Conservation (phyloP, 2,888 invertebrate genomes). For the Serripes groenlandicus region DNA sequence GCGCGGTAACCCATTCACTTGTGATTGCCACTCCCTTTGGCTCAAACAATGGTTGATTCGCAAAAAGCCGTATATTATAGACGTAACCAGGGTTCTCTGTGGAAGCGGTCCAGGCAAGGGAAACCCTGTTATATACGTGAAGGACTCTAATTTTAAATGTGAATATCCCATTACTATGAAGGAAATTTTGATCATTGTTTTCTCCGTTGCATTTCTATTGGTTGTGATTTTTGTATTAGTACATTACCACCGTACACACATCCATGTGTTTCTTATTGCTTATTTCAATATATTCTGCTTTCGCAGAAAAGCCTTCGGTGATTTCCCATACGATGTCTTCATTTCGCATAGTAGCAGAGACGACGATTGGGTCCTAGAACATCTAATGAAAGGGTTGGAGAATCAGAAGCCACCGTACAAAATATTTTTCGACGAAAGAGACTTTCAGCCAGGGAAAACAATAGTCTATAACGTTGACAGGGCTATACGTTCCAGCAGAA, state of each 20-base stretch:
- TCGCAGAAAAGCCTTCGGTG: constrained; percentile 6
- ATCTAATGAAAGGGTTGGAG: constrained; percentile 20
- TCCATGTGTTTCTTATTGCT: constrained; percentile 44
- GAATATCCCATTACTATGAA: neutral
- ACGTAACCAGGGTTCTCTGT: constrained; percentile 40
- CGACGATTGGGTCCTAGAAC: constrained; percentile 22
- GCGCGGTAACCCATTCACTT: constrained; percentile 65
- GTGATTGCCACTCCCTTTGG: constrained; percentile 73
- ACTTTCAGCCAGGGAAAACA: constrained; percentile 40
- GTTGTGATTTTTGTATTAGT: constrained; percentile 6
- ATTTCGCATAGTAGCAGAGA: constrained; percentile 51
- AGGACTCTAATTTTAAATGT: constrained; percentile 43
- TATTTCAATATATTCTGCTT: constrained; percentile 32
- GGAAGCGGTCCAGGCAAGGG: constrained; percentile 26
- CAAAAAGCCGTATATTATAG: constrained; percentile 18
- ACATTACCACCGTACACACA: neutral
- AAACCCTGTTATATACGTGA: constrained; percentile 23
- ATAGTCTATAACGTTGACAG: constrained; percentile 43
- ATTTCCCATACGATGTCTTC: constrained; percentile 45
- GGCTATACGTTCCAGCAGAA: constrained; percentile 38
- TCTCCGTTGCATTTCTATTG: neutral
- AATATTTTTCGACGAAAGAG: constrained; percentile 41
- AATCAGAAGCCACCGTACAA: constrained; percentile 29
- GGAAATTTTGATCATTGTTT: constrained; percentile 9
- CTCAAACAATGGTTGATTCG: constrained; percentile 67